A percentile compares a stretch with the other conserved stretches of the same genome.
Conservation (phyloP, 2,797 vertebrate genomes). For the Rhinella marina region DNA sequence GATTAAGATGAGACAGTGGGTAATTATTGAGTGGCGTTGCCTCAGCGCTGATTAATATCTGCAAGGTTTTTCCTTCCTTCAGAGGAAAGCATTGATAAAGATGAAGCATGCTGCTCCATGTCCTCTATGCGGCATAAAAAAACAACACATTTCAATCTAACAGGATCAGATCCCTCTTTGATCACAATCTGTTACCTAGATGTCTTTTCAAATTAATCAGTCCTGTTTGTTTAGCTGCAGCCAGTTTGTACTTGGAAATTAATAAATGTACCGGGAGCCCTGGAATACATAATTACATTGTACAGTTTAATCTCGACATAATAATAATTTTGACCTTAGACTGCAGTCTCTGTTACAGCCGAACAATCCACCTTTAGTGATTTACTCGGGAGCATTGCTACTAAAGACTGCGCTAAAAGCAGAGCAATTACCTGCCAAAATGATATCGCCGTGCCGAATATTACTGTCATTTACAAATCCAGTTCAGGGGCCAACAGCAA, state of each 20-base stretch:
- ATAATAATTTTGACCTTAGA: slow-evolving; percentile 83
- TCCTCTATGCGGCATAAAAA: slow-evolving; percentile 76
- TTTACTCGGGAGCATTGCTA: slow-evolving; percentile 3
- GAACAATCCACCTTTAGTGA: slow-evolving; percentile 42
- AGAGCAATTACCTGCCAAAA: slow-evolving; percentile 21
- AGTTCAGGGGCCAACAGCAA: background rate
- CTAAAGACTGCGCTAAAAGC: slow-evolving; percentile 23
- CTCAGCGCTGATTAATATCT: slow-evolving; percentile 88
- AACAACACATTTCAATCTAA: slow-evolving; percentile 82
- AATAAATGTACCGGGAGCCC: slow-evolving; percentile 80
- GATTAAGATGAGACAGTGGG: slow-evolving; percentile 93
- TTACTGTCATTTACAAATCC: slow-evolving; percentile 25
- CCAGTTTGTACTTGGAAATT: slow-evolving; percentile 81
- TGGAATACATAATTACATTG: slow-evolving; percentile 93
- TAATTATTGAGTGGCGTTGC: slow-evolving; percentile 88
- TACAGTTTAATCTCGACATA: slow-evolving; percentile 91
- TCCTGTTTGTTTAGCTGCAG: slow-evolving; percentile 78
- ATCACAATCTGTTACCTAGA: slow-evolving; percentile 85
- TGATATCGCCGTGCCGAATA: background rate
- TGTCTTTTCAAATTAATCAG: slow-evolving; percentile 85
- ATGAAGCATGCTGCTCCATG: slow-evolving; percentile 76
- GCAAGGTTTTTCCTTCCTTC: slow-evolving; percentile 80
- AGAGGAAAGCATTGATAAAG: slow-evolving; percentile 81
- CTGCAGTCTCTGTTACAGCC: slow-evolving; percentile 75
- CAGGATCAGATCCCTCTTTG: slow-evolving; percentile 81